Conservation (phyloP, 2,797 vertebrate species). For the Prionace glauca region DNA sequence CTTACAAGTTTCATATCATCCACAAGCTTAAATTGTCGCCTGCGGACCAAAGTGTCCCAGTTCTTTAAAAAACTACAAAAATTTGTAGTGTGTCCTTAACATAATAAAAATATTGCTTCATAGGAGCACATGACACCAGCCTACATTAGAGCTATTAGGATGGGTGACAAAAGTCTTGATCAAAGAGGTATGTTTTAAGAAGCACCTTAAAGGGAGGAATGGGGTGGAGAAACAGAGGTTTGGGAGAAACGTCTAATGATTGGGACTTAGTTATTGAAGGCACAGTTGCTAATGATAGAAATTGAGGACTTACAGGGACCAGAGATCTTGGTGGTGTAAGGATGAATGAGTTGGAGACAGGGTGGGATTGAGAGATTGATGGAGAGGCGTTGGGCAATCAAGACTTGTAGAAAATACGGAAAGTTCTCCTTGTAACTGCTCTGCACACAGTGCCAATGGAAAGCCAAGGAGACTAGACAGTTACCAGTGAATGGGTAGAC, state of each 20-base stretch:
- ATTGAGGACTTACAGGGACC: not conserved
- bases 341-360: not conserved
- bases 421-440: not conserved
- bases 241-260: not conserved
- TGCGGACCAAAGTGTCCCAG: no score
- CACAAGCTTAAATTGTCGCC: no score
- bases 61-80: no score
- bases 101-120: no score
- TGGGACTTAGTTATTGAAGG: not conserved
- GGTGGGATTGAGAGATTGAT: no score
- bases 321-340: not conserved
- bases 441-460: not conserved
- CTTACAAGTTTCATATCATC: no score
- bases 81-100: no score
- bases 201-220: no score
- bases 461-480: not conserved
- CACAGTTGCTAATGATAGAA: not conserved
- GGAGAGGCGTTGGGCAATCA: not conserved
- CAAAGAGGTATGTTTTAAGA: not conserved
- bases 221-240: not conserved
- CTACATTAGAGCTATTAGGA: not conserved
- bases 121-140: not conserved
- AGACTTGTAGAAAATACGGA: not conserved
- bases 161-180: not conserved
- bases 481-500: no score